Evolutionary conservation across 2,888 invertebrate genomes (phyloP), one percentile per base, ranked within the genome.

Genomic region (Drosophila lacicola): DNA sequence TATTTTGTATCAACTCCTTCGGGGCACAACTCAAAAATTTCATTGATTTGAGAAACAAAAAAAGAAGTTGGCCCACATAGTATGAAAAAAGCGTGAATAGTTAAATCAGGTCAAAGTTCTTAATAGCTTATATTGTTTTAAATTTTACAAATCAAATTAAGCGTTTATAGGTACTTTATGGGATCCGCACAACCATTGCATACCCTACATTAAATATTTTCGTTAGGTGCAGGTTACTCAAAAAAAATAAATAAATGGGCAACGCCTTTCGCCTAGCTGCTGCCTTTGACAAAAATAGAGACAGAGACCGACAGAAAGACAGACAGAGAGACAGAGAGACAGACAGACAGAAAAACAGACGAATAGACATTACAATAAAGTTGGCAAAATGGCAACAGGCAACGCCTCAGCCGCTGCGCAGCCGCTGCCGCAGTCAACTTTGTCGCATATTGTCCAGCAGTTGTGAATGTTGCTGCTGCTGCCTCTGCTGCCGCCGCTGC

Each of bases 371-470:
- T 74, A 74, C 45, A 73, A 73, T 70, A 70, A 63, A 63, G 69
- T 65, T 75, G 44, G 62, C 50, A 67, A 82, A 70, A 67, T 68
- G 46, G 68, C 61, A 64, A 69, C 57, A 68, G 64, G 64, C 64
- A 57, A 69, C 74, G 80, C 46, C 41, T 41, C 29, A 9, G 29
- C 10, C 39, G 34, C 61, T 49, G 63, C 42, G 61, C 25, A 36
- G 61, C 29, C 21, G 62, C 34, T n/a, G 60, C 25, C 56, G 67
- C 57, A 47, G 74, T 47, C 47, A 56, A 67, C 61, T 66, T 70
- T 70, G 72, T 72, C 78, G 78, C 80, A 82, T 78, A 80, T 80
- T 82, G 82, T 78, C 80, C 82, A 65, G 65, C 67, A 36, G 63
- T 66, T 68, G 64, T 60, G 70, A 62, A 14, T 56, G 67, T 62